Conservation (phyloP, 2,113 vertebrate species). For the Casuarius casuarius region DNA sequence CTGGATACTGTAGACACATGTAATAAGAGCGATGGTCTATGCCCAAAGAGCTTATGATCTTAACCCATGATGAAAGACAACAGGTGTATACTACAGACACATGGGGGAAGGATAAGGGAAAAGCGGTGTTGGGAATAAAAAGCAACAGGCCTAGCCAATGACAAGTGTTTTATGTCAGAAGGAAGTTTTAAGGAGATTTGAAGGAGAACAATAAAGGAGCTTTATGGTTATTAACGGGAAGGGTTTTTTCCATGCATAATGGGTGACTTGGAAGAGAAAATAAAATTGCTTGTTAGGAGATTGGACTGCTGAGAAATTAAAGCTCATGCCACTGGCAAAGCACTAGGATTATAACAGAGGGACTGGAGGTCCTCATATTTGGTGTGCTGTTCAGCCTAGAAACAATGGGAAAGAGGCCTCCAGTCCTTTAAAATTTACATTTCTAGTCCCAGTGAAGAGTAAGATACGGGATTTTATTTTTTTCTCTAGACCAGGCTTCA, state of each 20-base stretch:
- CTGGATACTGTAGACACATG: constrained; percentile 53
- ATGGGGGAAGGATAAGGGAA: constrained; percentile 62
- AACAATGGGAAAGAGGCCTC: neutral
- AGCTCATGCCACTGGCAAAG: constrained; percentile 2
- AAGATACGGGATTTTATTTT: neutral
- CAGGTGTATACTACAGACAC: constrained; percentile 63
- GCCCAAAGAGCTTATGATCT: constrained; percentile 72
- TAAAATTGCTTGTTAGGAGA: constrained; percentile 39
- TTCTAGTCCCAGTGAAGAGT: neutral
- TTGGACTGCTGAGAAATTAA: neutral
- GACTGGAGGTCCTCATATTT: neutral
- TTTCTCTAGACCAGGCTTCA: neutral
- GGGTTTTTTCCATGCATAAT: neutral
- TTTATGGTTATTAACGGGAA: constrained; percentile 39
- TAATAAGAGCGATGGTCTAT: constrained; percentile 69
- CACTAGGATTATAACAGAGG: neutral
- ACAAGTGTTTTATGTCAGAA: constrained; percentile 64
- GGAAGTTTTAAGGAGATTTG: constrained; percentile 69
- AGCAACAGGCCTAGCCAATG: constrained; percentile 53
- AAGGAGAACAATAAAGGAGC: constrained; percentile 60
- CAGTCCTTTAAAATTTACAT: neutral
- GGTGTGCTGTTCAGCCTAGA: neutral
- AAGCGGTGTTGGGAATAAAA: constrained; percentile 59
- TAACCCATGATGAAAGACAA: constrained; percentile 74
- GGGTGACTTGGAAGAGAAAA: constrained; percentile 35